These are phyloP conservation scores for Phymatocera aterrima DNA, from an alignment of 2,888 invertebrate genomes.

Conservation along the genomic window DNA sequence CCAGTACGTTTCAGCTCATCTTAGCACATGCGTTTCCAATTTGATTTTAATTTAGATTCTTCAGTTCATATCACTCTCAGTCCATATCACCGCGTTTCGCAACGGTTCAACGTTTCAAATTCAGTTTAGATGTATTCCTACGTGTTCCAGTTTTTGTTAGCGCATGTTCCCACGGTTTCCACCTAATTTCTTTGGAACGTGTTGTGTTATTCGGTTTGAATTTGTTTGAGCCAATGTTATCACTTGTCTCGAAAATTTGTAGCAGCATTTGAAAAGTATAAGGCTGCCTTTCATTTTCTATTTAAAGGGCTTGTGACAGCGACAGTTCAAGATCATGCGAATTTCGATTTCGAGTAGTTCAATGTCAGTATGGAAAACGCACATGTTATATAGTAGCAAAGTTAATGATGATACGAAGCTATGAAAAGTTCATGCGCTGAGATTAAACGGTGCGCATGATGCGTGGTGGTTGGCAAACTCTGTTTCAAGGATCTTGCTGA, in stretches of 20 bases:
- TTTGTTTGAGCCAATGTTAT: not conserved
- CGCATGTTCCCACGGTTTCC: too few relatives aligned
- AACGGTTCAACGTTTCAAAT: too few relatives aligned
- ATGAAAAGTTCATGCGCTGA: not conserved
- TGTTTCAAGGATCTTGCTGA: not conserved
- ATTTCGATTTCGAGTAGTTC: too few relatives aligned
- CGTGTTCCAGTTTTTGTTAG: too few relatives aligned
- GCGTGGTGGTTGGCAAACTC: slow-evolving; percentile 8
- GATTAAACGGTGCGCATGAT: not conserved
- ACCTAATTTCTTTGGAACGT: too few relatives aligned
- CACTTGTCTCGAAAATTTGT: not conserved
- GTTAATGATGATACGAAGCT: not conserved
- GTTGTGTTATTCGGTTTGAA: not conserved
- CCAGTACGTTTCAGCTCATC: not conserved
- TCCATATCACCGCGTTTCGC: too few relatives aligned
- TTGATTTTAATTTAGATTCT: not conserved
- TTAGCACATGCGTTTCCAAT: not conserved
- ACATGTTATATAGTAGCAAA: not conserved
- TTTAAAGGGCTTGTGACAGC: too few relatives aligned
- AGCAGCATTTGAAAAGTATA: too few relatives aligned
- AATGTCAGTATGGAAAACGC: not conserved
- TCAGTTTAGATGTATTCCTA: too few relatives aligned
- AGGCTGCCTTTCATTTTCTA: too few relatives aligned
- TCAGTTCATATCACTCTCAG: too few relatives aligned
- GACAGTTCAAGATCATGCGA: too few relatives aligned